Percentiles rank a stretch among this genome's conserved stretches.
phyloP scores from a whole-genome alignment of 2,113 vertebrate species.

The Abramis brama region DNA sequence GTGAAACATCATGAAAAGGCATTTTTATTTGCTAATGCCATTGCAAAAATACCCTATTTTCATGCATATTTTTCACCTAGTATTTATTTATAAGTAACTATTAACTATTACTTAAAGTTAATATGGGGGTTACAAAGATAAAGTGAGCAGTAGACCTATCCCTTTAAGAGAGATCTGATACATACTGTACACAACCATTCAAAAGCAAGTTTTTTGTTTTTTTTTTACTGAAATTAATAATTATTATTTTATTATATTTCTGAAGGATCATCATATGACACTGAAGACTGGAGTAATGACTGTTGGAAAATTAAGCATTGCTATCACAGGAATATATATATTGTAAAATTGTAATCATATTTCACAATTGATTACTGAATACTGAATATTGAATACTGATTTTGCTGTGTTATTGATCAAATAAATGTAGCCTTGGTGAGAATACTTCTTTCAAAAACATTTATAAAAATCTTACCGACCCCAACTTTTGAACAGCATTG shows the following conservation, averaged over 20 bases:
- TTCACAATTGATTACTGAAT: too few species aligned
- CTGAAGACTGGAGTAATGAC: too few species aligned
- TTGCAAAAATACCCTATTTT: background rate
- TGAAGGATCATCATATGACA: too few species aligned
- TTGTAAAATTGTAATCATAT: background rate
- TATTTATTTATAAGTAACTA: background rate
- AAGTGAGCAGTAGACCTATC: too few species aligned
- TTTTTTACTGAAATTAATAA: too few species aligned
- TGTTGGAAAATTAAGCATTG: too few species aligned
- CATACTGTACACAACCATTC: too few species aligned
- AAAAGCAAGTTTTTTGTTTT: too few species aligned
- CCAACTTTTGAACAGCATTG: background rate
- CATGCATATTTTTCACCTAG: background rate
- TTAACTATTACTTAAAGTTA: background rate
- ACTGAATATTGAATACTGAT: too few species aligned
- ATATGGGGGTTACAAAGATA: background rate
- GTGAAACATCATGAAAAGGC: background rate
- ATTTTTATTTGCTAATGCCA: background rate
- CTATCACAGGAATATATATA: too few species aligned
- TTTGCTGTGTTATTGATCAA: background rate
- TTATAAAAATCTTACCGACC: background rate
- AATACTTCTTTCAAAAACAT: background rate
- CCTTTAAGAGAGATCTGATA: too few species aligned
- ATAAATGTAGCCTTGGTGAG: background rate
- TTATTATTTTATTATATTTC: too few species aligned